Evolutionary conservation across 2,888 invertebrate genomes (phyloP).

Genomic region (Capitulum mitella): DNA sequence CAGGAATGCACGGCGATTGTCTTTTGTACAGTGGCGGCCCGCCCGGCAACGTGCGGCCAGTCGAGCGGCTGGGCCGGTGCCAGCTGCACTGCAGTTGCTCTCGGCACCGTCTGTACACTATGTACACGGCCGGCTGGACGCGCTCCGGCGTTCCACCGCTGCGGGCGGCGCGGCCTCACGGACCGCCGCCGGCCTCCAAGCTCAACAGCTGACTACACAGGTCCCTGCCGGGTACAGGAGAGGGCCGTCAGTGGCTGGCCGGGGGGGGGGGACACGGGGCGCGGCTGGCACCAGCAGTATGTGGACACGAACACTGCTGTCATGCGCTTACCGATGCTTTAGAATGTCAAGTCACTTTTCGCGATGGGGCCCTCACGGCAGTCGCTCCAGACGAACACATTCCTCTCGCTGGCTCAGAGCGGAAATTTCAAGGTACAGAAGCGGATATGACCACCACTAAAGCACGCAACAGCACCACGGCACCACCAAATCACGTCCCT

Average conservation of each 20-base stretch:
- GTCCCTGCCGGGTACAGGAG: neutral
- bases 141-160: neutral
- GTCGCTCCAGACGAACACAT: too few relatives aligned
- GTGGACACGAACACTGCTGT: too few relatives aligned
- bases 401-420: too few relatives aligned
- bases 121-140: neutral
- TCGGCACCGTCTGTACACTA: neutral
- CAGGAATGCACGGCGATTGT: slow-evolving; percentile 8
- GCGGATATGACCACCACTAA: too few relatives aligned
- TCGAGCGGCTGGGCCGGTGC: neutral
- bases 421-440: too few relatives aligned
- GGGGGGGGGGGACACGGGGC: neutral
- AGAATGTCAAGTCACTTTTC: too few relatives aligned
- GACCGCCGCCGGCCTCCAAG: neutral
- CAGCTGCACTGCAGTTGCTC: neutral
- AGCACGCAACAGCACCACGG: too few relatives aligned
- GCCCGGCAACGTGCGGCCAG: too few relatives aligned
- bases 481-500: too few relatives aligned
- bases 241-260: neutral
- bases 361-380: too few relatives aligned
- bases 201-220: neutral
- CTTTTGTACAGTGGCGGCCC: neutral
- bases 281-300: too few relatives aligned
- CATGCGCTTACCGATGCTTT: too few relatives aligned
- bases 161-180: neutral